phyloP scores from a whole-genome alignment of 2,888 invertebrate species.

The Sesamia inferens region DNA sequence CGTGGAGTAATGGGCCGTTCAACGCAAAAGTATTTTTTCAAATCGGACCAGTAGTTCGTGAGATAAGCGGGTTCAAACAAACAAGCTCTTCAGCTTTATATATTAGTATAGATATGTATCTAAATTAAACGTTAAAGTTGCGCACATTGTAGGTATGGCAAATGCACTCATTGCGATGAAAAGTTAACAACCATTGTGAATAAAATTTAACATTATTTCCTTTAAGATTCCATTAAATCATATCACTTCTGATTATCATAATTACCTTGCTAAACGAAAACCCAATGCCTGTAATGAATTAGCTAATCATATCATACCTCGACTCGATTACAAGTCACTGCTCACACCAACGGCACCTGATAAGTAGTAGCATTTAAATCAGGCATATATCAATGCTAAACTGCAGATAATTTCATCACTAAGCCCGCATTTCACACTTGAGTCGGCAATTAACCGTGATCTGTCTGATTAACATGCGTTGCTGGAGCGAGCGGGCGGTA shows the following conservation, averaged over 20 bases:
- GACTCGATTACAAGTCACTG: slow-evolving; percentile 24
- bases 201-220: neutral
- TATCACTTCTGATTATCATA: neutral
- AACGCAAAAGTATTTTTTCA: too few species aligned
- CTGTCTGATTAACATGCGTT: slow-evolving; percentile 88
- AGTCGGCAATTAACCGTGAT: slow-evolving; percentile 87
- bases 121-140: neutral
- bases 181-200: neutral
- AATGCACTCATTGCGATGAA: neutral
- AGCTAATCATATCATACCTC: slow-evolving; percentile 13
- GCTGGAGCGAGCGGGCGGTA: slow-evolving; percentile 72
- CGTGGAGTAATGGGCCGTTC: too few species aligned
- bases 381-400: slow-evolving; percentile 80
- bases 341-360: slow-evolving; percentile 43
- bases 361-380: slow-evolving; percentile 72
- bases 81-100: too few species aligned
- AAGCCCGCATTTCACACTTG: slow-evolving; percentile 88
- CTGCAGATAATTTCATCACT: slow-evolving; percentile 88
- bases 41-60: too few species aligned
- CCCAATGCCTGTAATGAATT: neutral
- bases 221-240: neutral
- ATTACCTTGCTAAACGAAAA: neutral
- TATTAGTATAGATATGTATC: neutral
- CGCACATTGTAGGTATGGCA: neutral
- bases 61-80: too few species aligned